Conservation (phyloP, 2,113 vertebrate genomes). For the Cepphus grylle region DNA sequence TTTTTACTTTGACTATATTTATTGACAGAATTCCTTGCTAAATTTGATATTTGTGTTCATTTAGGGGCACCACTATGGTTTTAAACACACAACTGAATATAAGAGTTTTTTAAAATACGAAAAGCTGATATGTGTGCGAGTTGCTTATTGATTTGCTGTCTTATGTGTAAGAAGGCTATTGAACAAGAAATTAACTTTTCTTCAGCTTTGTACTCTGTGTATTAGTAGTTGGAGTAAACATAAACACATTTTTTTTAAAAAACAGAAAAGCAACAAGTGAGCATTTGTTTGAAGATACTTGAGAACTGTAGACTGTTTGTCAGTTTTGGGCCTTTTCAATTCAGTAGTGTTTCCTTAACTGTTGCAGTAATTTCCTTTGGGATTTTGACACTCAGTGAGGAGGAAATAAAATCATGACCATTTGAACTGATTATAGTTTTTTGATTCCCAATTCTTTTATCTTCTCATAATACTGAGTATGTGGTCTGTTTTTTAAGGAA, state of each 20-base stretch:
- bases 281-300: not conserved
- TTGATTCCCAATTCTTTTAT: not conserved
- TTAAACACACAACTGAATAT: not conserved
- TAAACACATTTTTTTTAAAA: not conserved
- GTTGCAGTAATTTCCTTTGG: not conserved
- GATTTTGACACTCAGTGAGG: not conserved
- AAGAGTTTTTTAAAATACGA: not conserved
- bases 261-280: not conserved
- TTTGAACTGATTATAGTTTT: not conserved
- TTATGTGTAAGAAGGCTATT: not conserved
- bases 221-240: not conserved
- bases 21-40: not conserved
- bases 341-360: not conserved
- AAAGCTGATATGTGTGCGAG: not conserved
- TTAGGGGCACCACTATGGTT: not conserved
- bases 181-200: not conserved
- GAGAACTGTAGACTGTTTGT: not conserved
- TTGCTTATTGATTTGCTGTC: not conserved
- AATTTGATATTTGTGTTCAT: not conserved
- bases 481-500: not conserved
- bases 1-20: not conserved
- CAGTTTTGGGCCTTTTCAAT: not conserved
- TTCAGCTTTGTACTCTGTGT: not conserved
- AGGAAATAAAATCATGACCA: not conserved
- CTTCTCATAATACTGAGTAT: not conserved